A percentile compares a stretch with the other conserved stretches of the same genome.
Conservation (phyloP, 1,140 invertebrate species). For the Oreohelix idahoensis region DNA sequence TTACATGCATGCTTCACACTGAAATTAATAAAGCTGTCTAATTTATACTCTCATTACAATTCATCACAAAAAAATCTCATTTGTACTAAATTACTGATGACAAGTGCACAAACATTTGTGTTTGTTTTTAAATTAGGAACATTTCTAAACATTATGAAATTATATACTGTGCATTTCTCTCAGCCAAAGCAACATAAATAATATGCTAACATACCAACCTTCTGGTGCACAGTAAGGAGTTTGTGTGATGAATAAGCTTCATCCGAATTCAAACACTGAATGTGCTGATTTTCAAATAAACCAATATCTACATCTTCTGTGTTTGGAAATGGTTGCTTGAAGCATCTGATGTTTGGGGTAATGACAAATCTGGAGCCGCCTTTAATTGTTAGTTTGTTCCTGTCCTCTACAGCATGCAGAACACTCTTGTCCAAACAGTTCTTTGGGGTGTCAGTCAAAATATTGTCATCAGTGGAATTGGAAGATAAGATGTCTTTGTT, state of each 20-base stretch:
- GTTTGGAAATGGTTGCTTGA: neutral
- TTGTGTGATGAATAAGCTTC: neutral
- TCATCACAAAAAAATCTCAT: too few relatives aligned
- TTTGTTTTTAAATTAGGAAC: too few relatives aligned
- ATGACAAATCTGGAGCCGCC: slow-evolving; percentile 1
- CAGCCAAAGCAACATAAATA: neutral
- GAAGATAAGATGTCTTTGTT: neutral
- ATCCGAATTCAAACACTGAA: neutral
- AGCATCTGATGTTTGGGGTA: slow-evolving; percentile 11
- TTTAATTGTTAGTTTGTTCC: neutral
- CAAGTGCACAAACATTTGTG: too few relatives aligned
- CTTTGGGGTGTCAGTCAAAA: slow-evolving; percentile 15
- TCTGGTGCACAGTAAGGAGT: neutral
- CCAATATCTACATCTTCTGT: neutral
- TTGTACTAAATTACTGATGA: too few relatives aligned
- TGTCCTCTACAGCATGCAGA: slow-evolving; percentile 20
- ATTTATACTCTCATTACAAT: too few relatives aligned
- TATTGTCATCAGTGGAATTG: slow-evolving; percentile 9
- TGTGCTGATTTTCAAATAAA: neutral
- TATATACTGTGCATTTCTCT: too few relatives aligned
- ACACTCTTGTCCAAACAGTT: slow-evolving; percentile 30
- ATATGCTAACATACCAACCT: neutral
- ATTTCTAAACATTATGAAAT: too few relatives aligned
- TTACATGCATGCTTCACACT: too few relatives aligned
- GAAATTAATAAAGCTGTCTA: too few relatives aligned